Evolutionary conservation across 2,888 invertebrate species (phyloP).

Genomic region (Rhogogaster chlorosoma): DNA sequence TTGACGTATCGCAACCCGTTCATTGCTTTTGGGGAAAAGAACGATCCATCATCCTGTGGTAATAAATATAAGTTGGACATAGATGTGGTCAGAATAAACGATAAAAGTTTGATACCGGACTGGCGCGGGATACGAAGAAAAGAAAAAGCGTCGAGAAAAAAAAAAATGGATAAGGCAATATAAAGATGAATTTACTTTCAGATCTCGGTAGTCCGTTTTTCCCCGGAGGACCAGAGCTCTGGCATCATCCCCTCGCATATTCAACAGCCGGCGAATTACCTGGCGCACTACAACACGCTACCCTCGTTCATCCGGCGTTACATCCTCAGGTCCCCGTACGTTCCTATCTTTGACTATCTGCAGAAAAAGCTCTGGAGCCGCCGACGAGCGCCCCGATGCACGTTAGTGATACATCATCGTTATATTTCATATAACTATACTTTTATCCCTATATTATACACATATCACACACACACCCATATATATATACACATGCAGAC

Average conservation of each 20-base stretch:
- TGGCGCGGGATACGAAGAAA: background rate
- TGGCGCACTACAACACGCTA: constrained; percentile 90
- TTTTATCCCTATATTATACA: background rate
- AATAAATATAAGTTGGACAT: constrained; percentile 11
- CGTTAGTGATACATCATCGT: constrained; percentile 79
- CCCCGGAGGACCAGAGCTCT: constrained; percentile 95
- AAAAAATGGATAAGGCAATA: background rate
- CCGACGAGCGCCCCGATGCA: constrained; percentile 82
- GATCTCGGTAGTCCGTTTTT: constrained; percentile 98
- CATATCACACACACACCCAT: background rate
- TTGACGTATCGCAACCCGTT: background rate
- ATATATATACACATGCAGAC: background rate
- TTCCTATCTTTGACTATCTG: constrained; percentile 98
- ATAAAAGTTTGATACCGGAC: background rate
- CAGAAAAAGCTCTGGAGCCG: constrained; percentile 86
- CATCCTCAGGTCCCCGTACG: constrained; percentile 98
- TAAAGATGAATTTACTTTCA: constrained; percentile 78
- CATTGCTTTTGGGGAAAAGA: background rate
- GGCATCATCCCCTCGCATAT: constrained; percentile 94
- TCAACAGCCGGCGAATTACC: constrained; percentile 91
- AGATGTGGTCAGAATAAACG: constrained; percentile 5
- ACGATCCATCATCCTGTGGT: constrained; percentile 9
- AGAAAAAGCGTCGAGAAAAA: background rate
- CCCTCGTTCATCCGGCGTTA: constrained; percentile 97
- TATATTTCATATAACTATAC: constrained; percentile 42